Evolutionary conservation across 2,888 invertebrate species (phyloP), one percentile per base, ranked within the genome.

Genomic region (Liopterus haemorrhoidalis): DNA sequence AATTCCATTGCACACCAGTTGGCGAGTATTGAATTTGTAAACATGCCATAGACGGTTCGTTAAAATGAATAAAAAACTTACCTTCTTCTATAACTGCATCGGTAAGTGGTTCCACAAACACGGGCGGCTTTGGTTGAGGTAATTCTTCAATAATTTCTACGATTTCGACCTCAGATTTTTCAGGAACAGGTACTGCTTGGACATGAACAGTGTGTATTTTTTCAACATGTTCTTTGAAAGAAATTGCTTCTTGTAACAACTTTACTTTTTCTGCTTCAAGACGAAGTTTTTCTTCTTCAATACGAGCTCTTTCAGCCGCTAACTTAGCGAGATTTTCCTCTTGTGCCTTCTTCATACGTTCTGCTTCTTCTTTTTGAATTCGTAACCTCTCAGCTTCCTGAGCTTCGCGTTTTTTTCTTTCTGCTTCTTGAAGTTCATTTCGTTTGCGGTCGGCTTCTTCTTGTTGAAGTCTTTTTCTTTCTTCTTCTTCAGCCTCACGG

Each of bases 61-160:
- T 20, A 20, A 37, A 14, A 24, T 22, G 12, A 9, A 3, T 15
- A 22, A 14, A 22, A 11, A n/a, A 24, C 41, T 74, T 75, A 41
- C 84, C 84, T 66, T 85, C 85, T 48, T 79, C 75, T n/a, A 83
- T 75, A 0, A 76, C 71, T 0, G 78, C 75, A 55, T 84, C 80
- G 44, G 71, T 70, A 1, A 85, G 65, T 0, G 76, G 76, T 4
- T 74, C 66, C 2, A 70, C 71, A 54, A 85, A 84, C 5, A 71
- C 63, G 0, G 84, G 83, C 3, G 72, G 59, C 52, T 65, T 62
- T 41, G 62, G 51, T 35, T 60, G 57, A 22, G 56, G 54, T 5
- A 48, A 30, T 28, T 61, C 62, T 46, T 64, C 63, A 18, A 62
- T 50, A 18, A 57, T 54, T 33, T 61, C 59, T 45, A 58, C 56